A percentile compares a stretch with the other conserved stretches of the same genome.
Conservation (phyloP, 2,888 invertebrate genomes). For the Phaedon cochleariae region DNA sequence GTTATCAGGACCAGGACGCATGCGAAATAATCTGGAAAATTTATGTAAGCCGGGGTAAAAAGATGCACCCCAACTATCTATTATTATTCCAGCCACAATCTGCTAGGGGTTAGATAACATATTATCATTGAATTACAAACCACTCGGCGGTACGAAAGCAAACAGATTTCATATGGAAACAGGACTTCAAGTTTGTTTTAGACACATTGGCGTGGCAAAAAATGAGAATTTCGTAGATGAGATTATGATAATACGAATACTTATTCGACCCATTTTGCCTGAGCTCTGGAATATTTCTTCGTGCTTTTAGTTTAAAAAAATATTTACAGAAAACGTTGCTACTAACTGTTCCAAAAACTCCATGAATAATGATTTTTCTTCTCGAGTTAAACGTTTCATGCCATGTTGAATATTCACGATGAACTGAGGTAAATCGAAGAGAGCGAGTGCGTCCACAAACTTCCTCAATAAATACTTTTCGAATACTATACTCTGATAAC, state of each 20-base stretch:
- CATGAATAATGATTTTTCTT: too few relatives aligned
- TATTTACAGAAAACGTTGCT: too few relatives aligned
- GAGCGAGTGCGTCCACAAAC: too few relatives aligned
- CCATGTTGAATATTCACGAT: too few relatives aligned
- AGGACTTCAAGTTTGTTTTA: conserved; percentile 28
- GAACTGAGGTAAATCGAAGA: too few relatives aligned
- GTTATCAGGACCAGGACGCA: conserved; percentile 33
- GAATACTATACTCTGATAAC: too few relatives aligned
- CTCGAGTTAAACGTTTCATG: too few relatives aligned
- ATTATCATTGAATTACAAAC: conserved; percentile 58
- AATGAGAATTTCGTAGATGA: not conserved
- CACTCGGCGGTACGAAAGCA: conserved; percentile 50
- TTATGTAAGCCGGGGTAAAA: conserved; percentile 47
- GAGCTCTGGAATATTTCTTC: too few relatives aligned
- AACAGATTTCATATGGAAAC: conserved; percentile 44
- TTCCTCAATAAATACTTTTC: too few relatives aligned
- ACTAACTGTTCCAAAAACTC: too few relatives aligned
- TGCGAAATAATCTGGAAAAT: conserved; percentile 49
- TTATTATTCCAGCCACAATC: conserved; percentile 56
- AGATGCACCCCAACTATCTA: conserved; percentile 49
- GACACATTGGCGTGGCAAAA: conserved; percentile 16
- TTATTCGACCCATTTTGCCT: too few relatives aligned
- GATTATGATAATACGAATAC: not conserved
- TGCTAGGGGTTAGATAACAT: conserved; percentile 57
- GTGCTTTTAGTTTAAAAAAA: too few relatives aligned